These are phyloP conservation scores for Amphibalanus amphitrite DNA, from an alignment of 1,140 invertebrate species.

Conservation along the genomic window DNA sequence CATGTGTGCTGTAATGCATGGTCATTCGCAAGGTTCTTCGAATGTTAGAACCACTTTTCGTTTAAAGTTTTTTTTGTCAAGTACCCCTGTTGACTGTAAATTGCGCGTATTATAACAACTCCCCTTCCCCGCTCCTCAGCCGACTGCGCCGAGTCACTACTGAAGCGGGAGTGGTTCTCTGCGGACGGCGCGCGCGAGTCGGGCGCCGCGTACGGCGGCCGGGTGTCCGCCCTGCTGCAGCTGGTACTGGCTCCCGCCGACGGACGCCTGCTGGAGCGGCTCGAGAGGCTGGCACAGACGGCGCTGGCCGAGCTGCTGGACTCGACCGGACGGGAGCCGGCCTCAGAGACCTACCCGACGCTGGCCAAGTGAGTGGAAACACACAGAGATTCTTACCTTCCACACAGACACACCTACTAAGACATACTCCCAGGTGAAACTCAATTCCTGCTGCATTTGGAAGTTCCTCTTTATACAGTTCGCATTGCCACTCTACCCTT, in stretches of 20 bases:
- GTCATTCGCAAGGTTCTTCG: too few relatives aligned
- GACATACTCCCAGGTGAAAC: too few relatives aligned
- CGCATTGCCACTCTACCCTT: too few relatives aligned
- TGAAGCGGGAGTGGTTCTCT: conserved; percentile 26
- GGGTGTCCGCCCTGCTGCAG: conserved; percentile 24
- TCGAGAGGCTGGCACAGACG: conserved; percentile 22
- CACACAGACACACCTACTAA: neutral
- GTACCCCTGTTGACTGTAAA: too few relatives aligned
- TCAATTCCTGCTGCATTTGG: too few relatives aligned
- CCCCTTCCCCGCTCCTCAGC: too few relatives aligned
- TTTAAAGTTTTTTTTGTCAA: too few relatives aligned
- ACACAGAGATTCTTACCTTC: too few relatives aligned
- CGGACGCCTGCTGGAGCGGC: conserved; percentile 20
- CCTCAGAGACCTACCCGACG: conserved; percentile 36
- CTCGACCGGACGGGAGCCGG: conserved; percentile 27
- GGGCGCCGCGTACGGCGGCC: conserved; percentile 25
- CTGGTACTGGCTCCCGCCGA: conserved; percentile 20
- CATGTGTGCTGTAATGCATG: too few relatives aligned
- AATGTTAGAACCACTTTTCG: too few relatives aligned
- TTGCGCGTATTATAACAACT: too few relatives aligned
- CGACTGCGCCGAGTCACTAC: conserved; percentile 21
- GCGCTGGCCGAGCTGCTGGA: conserved; percentile 24
- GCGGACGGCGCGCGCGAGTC: conserved; percentile 24
- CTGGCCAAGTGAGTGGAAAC: conserved; percentile 32
- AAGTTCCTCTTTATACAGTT: too few relatives aligned